Conservation (phyloP, 2,888 invertebrate genomes). For the Archips xylosteana region DNA sequence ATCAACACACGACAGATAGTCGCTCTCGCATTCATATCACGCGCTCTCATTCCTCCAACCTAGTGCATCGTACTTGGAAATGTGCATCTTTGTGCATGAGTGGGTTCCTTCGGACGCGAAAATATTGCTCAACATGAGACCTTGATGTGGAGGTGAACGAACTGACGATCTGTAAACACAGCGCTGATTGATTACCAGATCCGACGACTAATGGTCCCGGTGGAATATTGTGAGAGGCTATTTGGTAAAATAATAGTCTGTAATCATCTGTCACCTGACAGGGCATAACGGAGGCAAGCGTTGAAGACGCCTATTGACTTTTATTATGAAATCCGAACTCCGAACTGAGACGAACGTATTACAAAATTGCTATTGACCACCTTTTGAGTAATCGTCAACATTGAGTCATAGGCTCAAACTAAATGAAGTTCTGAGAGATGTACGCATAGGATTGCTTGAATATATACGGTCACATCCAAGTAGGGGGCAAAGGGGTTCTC, state of each 20-base stretch:
- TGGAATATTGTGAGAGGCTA: slow-evolving; percentile 54
- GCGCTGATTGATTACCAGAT: slow-evolving; percentile 69
- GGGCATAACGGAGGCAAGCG: slow-evolving; percentile 39
- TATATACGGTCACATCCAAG: slow-evolving; percentile 57
- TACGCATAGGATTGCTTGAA: slow-evolving; percentile 60
- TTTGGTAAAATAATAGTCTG: slow-evolving; percentile 54
- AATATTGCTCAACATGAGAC: slow-evolving; percentile 67
- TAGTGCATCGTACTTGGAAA: slow-evolving; percentile 79
- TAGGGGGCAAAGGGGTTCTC: slow-evolving; percentile 57
- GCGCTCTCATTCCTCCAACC: slow-evolving; percentile 77
- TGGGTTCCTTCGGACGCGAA: slow-evolving; percentile 68
- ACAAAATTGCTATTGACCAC: slow-evolving; percentile 45
- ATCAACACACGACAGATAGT: slow-evolving; percentile 69
- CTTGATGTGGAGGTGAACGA: slow-evolving; percentile 77
- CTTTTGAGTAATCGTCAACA: slow-evolving; percentile 60
- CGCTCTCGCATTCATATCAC: slow-evolving; percentile 76
- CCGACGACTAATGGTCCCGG: slow-evolving; percentile 56
- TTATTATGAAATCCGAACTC: slow-evolving; percentile 39
- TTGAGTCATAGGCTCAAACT: slow-evolving; percentile 61
- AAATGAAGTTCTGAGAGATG: slow-evolving; percentile 66
- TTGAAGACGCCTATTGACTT: slow-evolving; percentile 43
- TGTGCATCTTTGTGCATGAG: slow-evolving; percentile 74
- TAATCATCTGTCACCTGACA: slow-evolving; percentile 56
- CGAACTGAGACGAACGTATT: background rate
- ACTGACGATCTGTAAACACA: slow-evolving; percentile 68